phyloP scores from a whole-genome alignment of 2,888 invertebrate species.

The Myopa tessellatipennis region DNA sequence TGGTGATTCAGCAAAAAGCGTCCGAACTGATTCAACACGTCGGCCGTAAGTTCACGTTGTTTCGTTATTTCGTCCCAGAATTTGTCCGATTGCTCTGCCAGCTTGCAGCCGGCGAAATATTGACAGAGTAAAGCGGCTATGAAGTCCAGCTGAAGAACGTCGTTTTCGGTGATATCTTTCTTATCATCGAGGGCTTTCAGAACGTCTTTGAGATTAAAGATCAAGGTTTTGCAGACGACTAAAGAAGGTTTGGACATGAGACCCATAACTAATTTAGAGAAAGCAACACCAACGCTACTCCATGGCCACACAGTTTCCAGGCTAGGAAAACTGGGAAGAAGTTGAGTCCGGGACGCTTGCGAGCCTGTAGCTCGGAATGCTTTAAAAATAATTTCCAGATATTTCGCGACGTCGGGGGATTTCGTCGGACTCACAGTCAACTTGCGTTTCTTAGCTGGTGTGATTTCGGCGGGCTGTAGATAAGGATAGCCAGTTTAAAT shows the following conservation, averaged over 20 bases:
- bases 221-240: constrained; percentile 63
- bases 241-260: constrained; percentile 64
- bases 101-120: constrained; percentile 60
- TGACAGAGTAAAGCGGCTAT: constrained; percentile 60
- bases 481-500: constrained; percentile 20
- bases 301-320: constrained; percentile 61
- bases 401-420: constrained; percentile 23
- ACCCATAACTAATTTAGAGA: constrained; percentile 60
- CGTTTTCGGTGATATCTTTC: constrained; percentile 51
- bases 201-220: constrained; percentile 56
- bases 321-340: constrained; percentile 47
- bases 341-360: not conserved
- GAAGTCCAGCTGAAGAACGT: constrained; percentile 61
- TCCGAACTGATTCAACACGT: constrained; percentile 59
- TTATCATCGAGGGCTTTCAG: constrained; percentile 7
- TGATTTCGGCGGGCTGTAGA: not conserved
- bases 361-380: constrained; percentile 47
- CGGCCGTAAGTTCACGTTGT: constrained; percentile 52
- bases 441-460: constrained; percentile 22
- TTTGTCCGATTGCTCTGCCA: constrained; percentile 63
- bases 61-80: constrained; percentile 53
- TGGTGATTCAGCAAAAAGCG: constrained; percentile 58
- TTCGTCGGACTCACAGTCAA: not conserved
- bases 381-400: constrained; percentile 51
- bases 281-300: constrained; percentile 57